phyloP scores from a whole-genome alignment of 2,113 vertebrate species.

The Lepus europaeus region DNA sequence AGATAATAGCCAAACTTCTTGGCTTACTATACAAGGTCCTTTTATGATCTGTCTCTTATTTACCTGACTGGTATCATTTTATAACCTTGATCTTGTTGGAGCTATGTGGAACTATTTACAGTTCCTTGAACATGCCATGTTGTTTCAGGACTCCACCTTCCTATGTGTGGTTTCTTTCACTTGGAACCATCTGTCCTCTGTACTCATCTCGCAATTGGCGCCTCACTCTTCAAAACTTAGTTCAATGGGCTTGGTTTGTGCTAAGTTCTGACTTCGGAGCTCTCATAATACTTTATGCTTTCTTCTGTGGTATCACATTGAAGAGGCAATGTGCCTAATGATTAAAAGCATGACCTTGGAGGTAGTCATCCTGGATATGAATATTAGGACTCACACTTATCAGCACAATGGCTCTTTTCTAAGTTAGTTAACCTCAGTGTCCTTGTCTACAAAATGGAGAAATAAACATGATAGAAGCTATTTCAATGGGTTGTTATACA shows the following conservation, averaged over 20 bases:
- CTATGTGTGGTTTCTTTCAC: conserved; percentile 20
- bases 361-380: not conserved
- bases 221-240: conserved; percentile 38
- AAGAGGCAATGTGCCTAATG: not conserved
- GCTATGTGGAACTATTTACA: conserved; percentile 38
- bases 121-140: conserved; percentile 43
- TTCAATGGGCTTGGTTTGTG: not conserved
- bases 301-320: not conserved
- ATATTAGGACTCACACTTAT: not conserved
- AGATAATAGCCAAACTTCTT: conserved; percentile 55
- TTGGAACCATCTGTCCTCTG: not conserved
- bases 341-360: not conserved
- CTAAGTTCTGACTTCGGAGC: not conserved
- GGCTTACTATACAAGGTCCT: not conserved
- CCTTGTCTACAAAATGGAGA: not conserved
- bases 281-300: not conserved
- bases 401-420: not conserved
- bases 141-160: conserved; percentile 44
- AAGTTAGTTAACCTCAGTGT: not conserved
- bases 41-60: conserved; percentile 11
- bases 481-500: not conserved
- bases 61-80: conserved; percentile 22
- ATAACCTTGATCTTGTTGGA: conserved; percentile 14
- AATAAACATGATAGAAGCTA: conserved; percentile 30
- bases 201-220: not conserved